Conservation (phyloP, 2,797 vertebrate genomes). For the Buphagus erythrorhynchus region DNA sequence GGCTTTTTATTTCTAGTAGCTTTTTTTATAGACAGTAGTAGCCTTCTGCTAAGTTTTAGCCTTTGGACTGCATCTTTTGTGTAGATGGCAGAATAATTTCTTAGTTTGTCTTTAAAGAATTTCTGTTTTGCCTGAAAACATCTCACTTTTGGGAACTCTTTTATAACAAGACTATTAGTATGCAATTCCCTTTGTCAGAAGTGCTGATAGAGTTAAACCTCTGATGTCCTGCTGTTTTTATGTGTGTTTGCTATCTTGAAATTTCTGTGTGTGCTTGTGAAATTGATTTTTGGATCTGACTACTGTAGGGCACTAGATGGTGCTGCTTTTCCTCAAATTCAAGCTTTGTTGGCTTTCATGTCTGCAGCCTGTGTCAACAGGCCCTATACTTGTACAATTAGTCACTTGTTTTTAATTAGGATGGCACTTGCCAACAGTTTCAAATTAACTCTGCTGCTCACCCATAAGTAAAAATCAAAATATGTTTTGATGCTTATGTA, state of each 20-base stretch:
- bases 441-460: constrained; percentile 25
- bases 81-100: not conserved
- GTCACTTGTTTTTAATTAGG: constrained; percentile 51
- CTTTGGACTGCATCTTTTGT: not conserved
- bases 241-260: not conserved
- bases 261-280: not conserved
- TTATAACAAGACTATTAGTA: not conserved
- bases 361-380: not conserved
- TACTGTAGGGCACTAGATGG: constrained; percentile 53
- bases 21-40: not conserved
- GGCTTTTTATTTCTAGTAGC: not conserved
- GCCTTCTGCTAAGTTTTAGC: not conserved
- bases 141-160: not conserved
- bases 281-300: not conserved
- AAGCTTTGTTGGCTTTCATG: not conserved
- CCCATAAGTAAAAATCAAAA: constrained; percentile 21
- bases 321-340: constrained; percentile 23
- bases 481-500: not conserved
- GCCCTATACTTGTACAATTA: constrained; percentile 2
- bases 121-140: not conserved
- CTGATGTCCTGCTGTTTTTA: not conserved
- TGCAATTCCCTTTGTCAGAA: not conserved
- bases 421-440: constrained; percentile 24
- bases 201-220: not conserved
- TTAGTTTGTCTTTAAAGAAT: not conserved